Base-by-base conservation (phyloP, 2,797 vertebrate species). In the Scomberomorus guttatus region DNA sequence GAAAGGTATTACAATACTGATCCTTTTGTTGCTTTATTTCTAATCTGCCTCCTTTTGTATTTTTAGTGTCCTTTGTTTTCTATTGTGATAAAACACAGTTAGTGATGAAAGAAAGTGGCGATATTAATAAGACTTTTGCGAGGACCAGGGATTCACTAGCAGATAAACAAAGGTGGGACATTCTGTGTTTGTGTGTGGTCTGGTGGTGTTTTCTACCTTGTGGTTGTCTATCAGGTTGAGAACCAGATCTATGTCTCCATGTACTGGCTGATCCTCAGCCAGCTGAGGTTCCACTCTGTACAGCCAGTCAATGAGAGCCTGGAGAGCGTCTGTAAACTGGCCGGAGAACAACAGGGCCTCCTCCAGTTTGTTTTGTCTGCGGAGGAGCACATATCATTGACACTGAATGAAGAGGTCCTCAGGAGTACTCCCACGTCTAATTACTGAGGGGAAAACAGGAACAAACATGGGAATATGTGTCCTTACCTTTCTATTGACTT, bases 241-340 rank as follows among this genome's bases (percentile, higher is more conserved):
- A 76, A 99, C 97, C 84, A 99, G 95, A 94, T 99, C 98, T 42
- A 98, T 96, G 91, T 99, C 98, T 87, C 98, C 98, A 0, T 99
- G 98, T 14, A 99, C 97, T 0, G 98, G 98, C 84, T 99, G 98
- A 85, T 99, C 98, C 93, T 99, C 98, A 4, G 98, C 98, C 87
- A 99, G 87, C 74, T 99, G 98, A 65, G 98, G 98, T 75, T 99
- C 98, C 74, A 99, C 96, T 93, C 96, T 97, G 84, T 99, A 99
- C 6, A 99, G 94, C 98, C 98, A 99, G 81, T 99, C 98, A 80
- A 99, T 99, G 65, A 99, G 97, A 85, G 98, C 98, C 93, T 99
- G 98, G 56, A 99, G 94, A 76, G 98, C 98, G 9, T 99, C 98
- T 59, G 97, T 99, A 93, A 99, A 99, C 86, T 99, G 98, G 50